Evolutionary conservation across 2,888 invertebrate genomes (phyloP).

Genomic region (Monopis laevigella): DNA sequence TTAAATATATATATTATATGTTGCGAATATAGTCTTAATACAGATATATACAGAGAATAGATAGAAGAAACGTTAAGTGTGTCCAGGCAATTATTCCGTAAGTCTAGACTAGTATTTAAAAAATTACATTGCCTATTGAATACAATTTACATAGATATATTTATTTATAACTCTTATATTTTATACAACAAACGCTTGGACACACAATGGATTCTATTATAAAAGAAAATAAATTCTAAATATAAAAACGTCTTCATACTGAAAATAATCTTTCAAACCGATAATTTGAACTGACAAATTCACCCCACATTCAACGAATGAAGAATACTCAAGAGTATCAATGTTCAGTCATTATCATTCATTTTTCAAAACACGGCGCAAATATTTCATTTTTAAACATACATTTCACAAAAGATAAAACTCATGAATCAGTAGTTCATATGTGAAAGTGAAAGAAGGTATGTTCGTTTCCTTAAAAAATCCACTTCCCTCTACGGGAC

Average conservation of each 20-base stretch:
- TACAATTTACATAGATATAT: no score
- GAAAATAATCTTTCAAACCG: no score
- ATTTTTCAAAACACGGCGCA: slow-evolving; percentile 30
- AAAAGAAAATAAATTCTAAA: no score
- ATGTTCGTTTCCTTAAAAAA: slow-evolving; percentile 52
- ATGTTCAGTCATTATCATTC: slow-evolving; percentile 39
- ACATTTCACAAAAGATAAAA: slow-evolving; percentile 63
- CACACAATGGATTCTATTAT: no score
- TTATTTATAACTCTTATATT: no score
- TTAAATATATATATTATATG: not conserved
- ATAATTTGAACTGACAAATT: no score
- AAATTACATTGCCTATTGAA: no score
- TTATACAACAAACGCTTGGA: no score
- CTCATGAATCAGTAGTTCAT: slow-evolving; percentile 63
- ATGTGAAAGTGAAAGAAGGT: slow-evolving; percentile 51
- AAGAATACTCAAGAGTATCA: slow-evolving; percentile 18
- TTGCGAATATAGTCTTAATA: not conserved
- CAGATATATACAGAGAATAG: not conserved
- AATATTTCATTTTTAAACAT: slow-evolving; percentile 55
- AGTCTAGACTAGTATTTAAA: no score
- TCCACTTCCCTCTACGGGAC: slow-evolving; percentile 44
- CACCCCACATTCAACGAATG: not conserved
- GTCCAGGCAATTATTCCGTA: no score
- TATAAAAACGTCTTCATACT: no score
- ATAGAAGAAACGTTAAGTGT: not conserved